These are phyloP conservation scores for Rhinichthys osculus DNA, from an alignment of 2,797 vertebrate genomes.

Conservation along the genomic window DNA sequence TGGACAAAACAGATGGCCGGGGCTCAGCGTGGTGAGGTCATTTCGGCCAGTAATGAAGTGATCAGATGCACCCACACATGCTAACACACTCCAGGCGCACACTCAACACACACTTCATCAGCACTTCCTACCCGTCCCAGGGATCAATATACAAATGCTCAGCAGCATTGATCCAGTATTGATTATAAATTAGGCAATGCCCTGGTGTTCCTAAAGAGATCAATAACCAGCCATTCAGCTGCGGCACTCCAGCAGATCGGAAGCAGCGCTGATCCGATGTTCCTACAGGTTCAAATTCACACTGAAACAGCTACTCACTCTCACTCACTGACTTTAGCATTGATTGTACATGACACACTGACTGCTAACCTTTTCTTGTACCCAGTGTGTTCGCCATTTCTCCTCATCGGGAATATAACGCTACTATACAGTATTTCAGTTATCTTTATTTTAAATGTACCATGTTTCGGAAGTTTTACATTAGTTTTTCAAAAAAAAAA, in stretches of 20 bases:
- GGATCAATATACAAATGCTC: conserved; percentile 67
- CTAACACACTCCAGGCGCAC: conserved; percentile 63
- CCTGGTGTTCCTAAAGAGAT: conserved; percentile 71
- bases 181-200: conserved; percentile 98
- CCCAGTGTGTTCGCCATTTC: background rate
- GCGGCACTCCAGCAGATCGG: conserved; percentile 53
- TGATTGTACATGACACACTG: conserved; percentile 2
- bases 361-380: background rate
- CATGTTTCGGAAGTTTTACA: background rate
- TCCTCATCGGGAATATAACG: background rate
- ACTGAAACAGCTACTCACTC: conserved; percentile 17
- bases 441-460: background rate
- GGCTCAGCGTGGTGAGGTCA: conserved; percentile 51
- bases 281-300: conserved; percentile 51
- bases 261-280: conserved; percentile 45
- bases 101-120: conserved; percentile 64
- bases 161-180: conserved; percentile 90
- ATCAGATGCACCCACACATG: conserved; percentile 65
- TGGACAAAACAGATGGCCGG: conserved; percentile 50
- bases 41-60: conserved; percentile 62
- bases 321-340: conserved; percentile 22
- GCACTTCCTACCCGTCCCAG: conserved; percentile 63
- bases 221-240: conserved; percentile 63
- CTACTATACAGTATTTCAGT: background rate
- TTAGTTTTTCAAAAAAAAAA: too few species aligned